These are phyloP conservation scores for Alca torda DNA, from an alignment of 2,797 vertebrate genomes.

Conservation along the genomic window DNA sequence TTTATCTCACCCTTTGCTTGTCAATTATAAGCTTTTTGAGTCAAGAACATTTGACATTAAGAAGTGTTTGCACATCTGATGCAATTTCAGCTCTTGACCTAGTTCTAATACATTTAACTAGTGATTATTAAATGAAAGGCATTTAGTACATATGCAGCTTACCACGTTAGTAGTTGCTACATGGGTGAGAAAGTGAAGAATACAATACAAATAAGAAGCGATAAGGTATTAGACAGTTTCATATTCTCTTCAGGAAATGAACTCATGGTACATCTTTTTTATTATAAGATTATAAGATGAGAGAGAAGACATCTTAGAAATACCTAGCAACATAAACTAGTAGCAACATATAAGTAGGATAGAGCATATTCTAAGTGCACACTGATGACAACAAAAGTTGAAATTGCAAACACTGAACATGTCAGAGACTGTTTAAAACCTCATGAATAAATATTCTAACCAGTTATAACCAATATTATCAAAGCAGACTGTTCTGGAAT, in stretches of 20 bases:
- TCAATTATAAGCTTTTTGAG: neutral
- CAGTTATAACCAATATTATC: neutral
- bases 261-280: neutral
- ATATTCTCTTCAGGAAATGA: neutral
- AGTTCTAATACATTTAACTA: neutral
- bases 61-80: neutral
- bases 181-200: neutral
- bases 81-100: neutral
- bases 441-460: neutral
- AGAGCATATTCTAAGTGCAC: neutral
- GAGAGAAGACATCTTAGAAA: neutral
- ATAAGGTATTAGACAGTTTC: neutral
- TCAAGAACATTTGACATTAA: neutral
- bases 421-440: neutral
- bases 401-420: neutral
- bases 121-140: neutral
- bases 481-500: neutral
- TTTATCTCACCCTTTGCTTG: neutral
- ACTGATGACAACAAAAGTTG: neutral
- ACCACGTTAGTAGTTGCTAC: neutral
- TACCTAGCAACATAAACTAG: neutral
- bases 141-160: neutral
- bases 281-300: neutral
- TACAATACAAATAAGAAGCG: neutral
- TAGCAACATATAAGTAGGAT: neutral